These are phyloP conservation scores for Eufriesea mexicana DNA, from an alignment of 1,140 invertebrate species.

Conservation along the genomic window DNA sequence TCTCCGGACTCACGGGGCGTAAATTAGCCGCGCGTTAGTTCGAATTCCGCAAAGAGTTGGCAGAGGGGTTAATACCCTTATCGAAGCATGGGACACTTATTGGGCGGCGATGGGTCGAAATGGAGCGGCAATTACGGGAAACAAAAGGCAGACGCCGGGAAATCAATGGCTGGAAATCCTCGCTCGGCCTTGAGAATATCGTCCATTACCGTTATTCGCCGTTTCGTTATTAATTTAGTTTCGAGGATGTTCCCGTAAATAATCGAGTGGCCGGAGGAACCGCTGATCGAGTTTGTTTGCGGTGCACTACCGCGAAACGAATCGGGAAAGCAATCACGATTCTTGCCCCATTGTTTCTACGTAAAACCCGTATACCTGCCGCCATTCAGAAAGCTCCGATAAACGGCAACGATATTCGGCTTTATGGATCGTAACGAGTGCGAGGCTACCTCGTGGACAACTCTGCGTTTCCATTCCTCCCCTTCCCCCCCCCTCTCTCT, in stretches of 20 bases:
- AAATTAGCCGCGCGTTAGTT: neutral
- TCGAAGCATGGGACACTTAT: neutral
- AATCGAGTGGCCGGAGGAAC: constrained; percentile 9
- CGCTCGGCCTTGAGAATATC: constrained; percentile 17
- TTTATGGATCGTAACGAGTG: neutral
- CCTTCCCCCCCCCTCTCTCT: too few relatives aligned
- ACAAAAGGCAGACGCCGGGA: neutral
- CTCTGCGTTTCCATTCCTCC: neutral
- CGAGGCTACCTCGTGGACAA: rapidly evolving
- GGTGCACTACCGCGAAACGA: neutral
- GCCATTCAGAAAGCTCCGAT: neutral
- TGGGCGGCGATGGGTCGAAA: constrained; percentile 5
- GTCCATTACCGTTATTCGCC: constrained; percentile 20
- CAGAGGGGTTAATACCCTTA: neutral
- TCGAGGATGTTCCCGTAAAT: constrained; percentile 37
- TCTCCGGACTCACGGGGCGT: neutral
- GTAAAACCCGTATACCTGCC: neutral
- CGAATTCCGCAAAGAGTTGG: neutral
- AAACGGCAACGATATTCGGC: neutral
- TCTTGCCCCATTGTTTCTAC: too few relatives aligned
- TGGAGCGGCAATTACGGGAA: constrained; percentile 33
- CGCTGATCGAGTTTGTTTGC: constrained; percentile 8
- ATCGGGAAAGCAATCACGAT: neutral
- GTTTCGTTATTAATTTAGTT: constrained; percentile 44
- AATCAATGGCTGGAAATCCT: constrained; percentile 21